phyloP scores from a whole-genome alignment of 2,113 vertebrate genomes.

The Eurypyga helias region DNA sequence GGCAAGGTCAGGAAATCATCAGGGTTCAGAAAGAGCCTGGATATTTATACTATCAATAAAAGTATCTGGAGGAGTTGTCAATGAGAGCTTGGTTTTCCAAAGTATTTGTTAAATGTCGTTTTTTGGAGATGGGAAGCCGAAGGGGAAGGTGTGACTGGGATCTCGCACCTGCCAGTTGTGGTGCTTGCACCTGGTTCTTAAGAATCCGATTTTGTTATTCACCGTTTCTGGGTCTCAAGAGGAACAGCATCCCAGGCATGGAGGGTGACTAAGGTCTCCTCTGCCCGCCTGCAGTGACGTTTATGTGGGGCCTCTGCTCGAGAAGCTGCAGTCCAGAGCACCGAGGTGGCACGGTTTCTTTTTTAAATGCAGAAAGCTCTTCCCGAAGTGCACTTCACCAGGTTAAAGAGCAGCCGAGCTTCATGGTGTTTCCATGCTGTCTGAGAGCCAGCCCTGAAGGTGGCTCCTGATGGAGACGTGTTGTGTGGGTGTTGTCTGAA shows the following conservation, averaged over 20 bases:
- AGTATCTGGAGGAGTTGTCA: not conserved
- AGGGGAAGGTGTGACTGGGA: not conserved
- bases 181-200: not conserved
- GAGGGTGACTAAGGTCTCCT: not conserved
- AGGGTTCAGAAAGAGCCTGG: not conserved
- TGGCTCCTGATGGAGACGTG: not conserved
- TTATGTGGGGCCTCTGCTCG: accelerated
- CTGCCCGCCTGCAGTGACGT: not conserved
- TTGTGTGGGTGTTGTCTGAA: not conserved
- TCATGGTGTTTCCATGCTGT: not conserved
- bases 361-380: not conserved
- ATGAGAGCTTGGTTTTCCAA: not conserved
- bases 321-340: not conserved
- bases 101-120: not conserved
- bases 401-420: not conserved
- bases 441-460: not conserved
- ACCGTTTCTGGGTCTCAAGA: not conserved
- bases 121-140: not conserved
- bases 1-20: not conserved
- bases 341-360: not conserved
- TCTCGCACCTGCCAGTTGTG: not conserved
- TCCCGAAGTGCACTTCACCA: not conserved
- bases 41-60: not conserved
- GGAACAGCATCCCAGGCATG: not conserved
- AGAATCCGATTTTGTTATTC: not conserved